A percentile compares a stretch with the other conserved stretches of the same genome.
phyloP scores from a whole-genome alignment of 2,113 vertebrate genomes.

The Choloepus hoffmanni region DNA sequence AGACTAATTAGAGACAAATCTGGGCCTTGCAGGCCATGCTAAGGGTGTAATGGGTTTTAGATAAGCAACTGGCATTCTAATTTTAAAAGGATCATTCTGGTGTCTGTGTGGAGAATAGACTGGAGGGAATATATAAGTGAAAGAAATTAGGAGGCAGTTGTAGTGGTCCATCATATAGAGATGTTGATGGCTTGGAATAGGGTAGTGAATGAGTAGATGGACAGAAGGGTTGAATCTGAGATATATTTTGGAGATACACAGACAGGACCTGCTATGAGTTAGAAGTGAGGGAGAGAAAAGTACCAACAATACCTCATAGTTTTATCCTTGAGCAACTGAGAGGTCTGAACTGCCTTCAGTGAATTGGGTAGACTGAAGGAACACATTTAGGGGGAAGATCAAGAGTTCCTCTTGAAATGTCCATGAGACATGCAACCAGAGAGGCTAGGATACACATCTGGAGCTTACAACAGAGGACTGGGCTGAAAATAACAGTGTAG shows the following conservation, averaged over 20 bases:
- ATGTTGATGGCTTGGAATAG: not conserved
- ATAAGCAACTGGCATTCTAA: not conserved
- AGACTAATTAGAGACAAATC: not conserved
- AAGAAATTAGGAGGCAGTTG: not conserved
- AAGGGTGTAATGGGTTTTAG: not conserved
- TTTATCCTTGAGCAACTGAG: not conserved
- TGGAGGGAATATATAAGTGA: not conserved
- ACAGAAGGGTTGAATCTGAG: not conserved
- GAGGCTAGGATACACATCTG: not conserved
- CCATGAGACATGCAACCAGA: not conserved
- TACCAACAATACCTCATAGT: not conserved
- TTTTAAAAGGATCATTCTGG: not conserved
- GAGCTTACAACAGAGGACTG: not conserved
- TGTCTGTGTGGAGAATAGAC: not conserved
- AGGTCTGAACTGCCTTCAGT: not conserved
- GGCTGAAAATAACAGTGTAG: not conserved
- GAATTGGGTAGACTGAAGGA: not conserved
- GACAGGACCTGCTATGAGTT: not conserved
- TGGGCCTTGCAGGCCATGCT: not conserved
- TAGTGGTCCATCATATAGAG: not conserved
- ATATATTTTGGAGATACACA: not conserved
- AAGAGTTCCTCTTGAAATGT: not conserved
- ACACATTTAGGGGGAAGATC: not conserved
- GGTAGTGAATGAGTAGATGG: not conserved
- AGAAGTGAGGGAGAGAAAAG: not conserved